phyloP scores from a whole-genome alignment of 2,113 vertebrate genomes.

The Phalacrocorax brasilianus region DNA sequence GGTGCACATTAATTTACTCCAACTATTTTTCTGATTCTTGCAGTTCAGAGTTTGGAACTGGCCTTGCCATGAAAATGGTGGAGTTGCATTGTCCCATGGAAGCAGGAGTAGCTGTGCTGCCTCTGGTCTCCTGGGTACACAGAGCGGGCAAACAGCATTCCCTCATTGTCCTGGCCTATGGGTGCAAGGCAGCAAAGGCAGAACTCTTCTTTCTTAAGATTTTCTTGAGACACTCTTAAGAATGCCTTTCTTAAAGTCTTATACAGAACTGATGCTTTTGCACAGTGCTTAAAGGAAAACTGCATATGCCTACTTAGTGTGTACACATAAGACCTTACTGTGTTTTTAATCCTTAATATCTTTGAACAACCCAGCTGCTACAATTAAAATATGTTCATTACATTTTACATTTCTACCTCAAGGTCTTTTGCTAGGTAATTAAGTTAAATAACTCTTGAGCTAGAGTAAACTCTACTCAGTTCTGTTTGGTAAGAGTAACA shows the following conservation, averaged over 20 bases:
- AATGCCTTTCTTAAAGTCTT: not conserved
- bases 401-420: not conserved
- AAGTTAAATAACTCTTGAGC: not conserved
- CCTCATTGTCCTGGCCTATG: not conserved
- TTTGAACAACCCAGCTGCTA: not conserved
- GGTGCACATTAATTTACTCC: not conserved
- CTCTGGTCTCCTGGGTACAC: not conserved
- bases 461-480: not conserved
- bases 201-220: not conserved
- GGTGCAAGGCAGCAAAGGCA: not conserved
- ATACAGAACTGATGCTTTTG: not conserved
- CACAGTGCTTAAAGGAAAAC: not conserved
- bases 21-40: not conserved
- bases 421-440: not conserved
- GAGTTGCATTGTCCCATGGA: not conserved
- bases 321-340: not conserved
- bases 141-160: not conserved
- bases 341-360: not conserved
- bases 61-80: not conserved
- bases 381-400: not conserved
- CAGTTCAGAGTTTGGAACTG: not conserved
- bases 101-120: not conserved
- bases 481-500: not conserved
- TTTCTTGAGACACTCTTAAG: not conserved
- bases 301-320: fast-evolving